A percentile compares a stretch with the other conserved stretches of the same genome.
Evolutionary conservation across 2,888 invertebrate species (phyloP).

Genomic region (Hirtodrosophila alboralis): DNA sequence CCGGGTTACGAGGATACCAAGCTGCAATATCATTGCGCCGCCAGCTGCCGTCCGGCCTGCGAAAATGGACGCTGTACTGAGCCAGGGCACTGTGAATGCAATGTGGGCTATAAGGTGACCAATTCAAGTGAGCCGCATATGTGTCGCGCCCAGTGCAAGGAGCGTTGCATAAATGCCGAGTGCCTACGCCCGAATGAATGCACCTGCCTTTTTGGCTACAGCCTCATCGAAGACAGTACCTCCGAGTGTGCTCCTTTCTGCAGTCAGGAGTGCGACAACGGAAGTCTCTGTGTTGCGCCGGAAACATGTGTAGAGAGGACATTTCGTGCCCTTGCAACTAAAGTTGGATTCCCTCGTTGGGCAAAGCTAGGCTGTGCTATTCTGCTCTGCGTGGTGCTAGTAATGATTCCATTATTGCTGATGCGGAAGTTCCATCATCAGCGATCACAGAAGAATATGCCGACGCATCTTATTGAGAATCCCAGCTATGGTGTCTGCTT

Average conservation of each 20-base stretch:
- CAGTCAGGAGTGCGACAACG: conserved; percentile 76
- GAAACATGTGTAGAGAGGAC: conserved; percentile 83
- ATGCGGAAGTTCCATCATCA: conserved; percentile 66
- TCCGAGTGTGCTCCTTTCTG: conserved; percentile 81
- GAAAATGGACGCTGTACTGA: conserved; percentile 84
- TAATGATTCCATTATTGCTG: conserved; percentile 66
- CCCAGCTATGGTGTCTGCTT: conserved; percentile 75
- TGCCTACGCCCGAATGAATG: conserved; percentile 86
- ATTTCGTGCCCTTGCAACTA: conserved; percentile 29
- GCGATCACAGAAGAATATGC: conserved; percentile 60
- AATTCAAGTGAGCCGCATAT: conserved; percentile 74
- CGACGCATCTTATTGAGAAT: conserved; percentile 78
- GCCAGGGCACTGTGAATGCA: conserved; percentile 85
- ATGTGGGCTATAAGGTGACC: conserved; percentile 76
- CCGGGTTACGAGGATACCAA: conserved; percentile 81
- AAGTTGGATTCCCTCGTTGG: conserved; percentile 43
- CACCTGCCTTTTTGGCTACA: conserved; percentile 84
- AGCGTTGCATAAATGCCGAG: conserved; percentile 81
- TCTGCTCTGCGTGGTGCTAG: conserved; percentile 63
- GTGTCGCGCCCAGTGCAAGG: conserved; percentile 72
- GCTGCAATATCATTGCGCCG: conserved; percentile 69
- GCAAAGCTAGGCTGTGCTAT: conserved; percentile 61
- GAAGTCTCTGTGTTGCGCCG: conserved; percentile 74
- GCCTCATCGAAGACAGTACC: conserved; percentile 65
- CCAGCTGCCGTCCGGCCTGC: conserved; percentile 80